Evolutionary conservation across 2,113 vertebrate species (phyloP).

Genomic region (Dasyornis broadbenti): DNA sequence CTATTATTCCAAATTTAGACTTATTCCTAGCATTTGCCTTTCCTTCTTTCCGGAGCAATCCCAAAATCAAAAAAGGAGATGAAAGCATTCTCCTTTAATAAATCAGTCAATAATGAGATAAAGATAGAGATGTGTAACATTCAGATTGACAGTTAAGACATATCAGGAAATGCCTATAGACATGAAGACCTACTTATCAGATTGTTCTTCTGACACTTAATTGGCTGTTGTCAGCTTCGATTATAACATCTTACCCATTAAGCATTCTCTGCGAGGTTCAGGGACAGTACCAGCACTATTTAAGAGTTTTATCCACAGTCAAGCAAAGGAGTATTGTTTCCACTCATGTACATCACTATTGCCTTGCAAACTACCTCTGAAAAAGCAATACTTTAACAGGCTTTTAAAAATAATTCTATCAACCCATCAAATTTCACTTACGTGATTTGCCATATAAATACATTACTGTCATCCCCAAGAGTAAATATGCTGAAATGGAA

Average conservation of each 20-base stretch:
- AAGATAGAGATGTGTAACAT: constrained; percentile 59
- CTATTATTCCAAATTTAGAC: constrained; percentile 46
- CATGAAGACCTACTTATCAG: constrained; percentile 53
- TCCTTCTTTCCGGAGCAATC: constrained; percentile 14
- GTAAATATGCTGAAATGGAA: background rate
- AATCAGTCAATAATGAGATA: constrained; percentile 44
- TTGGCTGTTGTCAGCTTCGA: constrained; percentile 36
- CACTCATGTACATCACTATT: background rate
- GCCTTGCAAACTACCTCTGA: constrained; percentile 33
- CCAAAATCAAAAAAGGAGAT: background rate
- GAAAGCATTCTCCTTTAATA: constrained; percentile 22
- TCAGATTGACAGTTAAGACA: constrained; percentile 61
- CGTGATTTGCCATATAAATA: background rate
- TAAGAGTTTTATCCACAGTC: constrained; percentile 4
- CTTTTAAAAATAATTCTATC: background rate
- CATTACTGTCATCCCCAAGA: background rate
- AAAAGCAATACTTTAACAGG: background rate
- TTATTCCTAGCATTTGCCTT: background rate
- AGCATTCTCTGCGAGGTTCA: background rate
- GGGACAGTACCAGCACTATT: background rate
- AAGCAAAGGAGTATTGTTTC: background rate
- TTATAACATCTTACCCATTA: constrained; percentile 41
- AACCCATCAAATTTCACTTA: background rate
- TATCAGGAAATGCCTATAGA: constrained; percentile 61
- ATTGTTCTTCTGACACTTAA: constrained; percentile 66